These are phyloP conservation scores for Glyphotaelius pellucidus DNA, from an alignment of 2,888 invertebrate species.

Conservation along the genomic window DNA sequence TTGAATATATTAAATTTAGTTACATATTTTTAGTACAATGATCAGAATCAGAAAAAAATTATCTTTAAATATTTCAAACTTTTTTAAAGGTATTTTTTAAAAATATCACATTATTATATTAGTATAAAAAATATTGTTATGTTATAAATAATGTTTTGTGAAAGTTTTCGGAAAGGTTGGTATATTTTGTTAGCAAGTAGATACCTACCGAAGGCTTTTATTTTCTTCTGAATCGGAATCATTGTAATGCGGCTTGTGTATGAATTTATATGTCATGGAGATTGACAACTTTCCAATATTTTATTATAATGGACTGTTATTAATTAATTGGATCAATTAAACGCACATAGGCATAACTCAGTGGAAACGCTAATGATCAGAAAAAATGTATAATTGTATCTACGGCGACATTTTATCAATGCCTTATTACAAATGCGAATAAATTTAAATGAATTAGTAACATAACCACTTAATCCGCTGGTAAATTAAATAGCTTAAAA, in stretches of 20 bases:
- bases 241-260: not conserved
- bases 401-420: not conserved
- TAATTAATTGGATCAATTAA: not conserved
- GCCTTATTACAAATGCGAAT: slow-evolving; percentile 9
- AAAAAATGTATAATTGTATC: not conserved
- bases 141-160: no score
- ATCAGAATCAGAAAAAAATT: no score
- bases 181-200: not conserved
- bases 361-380: not conserved
- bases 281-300: not conserved
- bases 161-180: no score
- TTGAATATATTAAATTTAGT: no score
- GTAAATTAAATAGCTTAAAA: not conserved
- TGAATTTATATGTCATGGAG: not conserved
- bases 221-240: not conserved
- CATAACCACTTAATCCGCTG: not conserved
- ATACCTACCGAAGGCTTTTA: not conserved
- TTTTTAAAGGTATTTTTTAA: no score
- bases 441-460: slow-evolving; percentile 26
- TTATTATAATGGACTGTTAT: not conserved
- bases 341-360: not conserved
- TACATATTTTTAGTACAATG: no score
- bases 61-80: no score
- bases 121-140: no score
- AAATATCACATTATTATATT: no score